Percentiles rank a stretch among this genome's conserved stretches.
phyloP scores from a whole-genome alignment of 2,797 vertebrate species.

The Chelon labrosus region DNA sequence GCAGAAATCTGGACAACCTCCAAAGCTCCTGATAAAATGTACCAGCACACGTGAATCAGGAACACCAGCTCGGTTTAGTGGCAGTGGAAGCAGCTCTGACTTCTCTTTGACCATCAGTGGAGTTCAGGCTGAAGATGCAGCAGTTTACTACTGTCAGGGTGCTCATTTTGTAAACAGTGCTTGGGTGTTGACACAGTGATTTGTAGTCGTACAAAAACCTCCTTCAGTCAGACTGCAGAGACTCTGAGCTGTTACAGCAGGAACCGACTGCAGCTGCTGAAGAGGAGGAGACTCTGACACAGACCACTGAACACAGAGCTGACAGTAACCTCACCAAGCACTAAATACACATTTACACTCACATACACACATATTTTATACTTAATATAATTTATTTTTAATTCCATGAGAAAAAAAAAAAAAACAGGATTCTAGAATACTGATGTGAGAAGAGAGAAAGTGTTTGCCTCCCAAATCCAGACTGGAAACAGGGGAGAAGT shows the following conservation, averaged over 20 bases:
- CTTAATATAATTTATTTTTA: too few relatives aligned
- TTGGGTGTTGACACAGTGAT: neutral
- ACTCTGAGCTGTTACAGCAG: too few relatives aligned
- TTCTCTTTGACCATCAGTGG: too few relatives aligned
- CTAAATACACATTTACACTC: too few relatives aligned
- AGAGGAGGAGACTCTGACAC: neutral
- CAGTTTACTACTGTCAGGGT: constrained; percentile 40
- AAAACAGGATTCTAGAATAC: too few relatives aligned
- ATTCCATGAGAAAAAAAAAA: too few relatives aligned
- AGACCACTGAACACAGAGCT: constrained; percentile 40
- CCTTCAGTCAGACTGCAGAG: neutral
- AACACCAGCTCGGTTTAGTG: accelerated
- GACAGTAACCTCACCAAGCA: constrained; percentile 8
- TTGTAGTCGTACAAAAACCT: neutral
- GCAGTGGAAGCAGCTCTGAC: too few relatives aligned
- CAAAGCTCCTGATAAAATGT: accelerated
- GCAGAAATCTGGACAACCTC: constrained; percentile 12
- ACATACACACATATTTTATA: too few relatives aligned
- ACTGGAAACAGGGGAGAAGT: too few relatives aligned
- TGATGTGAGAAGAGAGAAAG: too few relatives aligned
- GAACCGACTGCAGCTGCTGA: too few relatives aligned
- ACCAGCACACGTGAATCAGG: accelerated
- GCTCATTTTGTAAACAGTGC: accelerated
- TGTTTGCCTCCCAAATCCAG: too few relatives aligned
- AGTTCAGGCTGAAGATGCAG: constrained; percentile 61